Evolutionary conservation across 1,140 invertebrate species (phyloP).

Genomic region (Drosophila sproati): DNA sequence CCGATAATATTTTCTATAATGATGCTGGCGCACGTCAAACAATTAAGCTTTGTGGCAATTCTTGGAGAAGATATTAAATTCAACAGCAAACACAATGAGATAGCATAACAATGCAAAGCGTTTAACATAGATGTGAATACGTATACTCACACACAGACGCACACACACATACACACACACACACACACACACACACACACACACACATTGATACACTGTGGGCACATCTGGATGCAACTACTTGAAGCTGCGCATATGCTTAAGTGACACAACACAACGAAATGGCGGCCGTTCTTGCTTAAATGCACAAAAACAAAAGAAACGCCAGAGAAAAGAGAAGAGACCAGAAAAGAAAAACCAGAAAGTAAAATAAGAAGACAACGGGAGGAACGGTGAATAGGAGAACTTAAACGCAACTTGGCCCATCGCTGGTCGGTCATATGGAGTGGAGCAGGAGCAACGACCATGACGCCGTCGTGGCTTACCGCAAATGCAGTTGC

Average conservation of each 20-base stretch:
- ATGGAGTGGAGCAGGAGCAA: conserved; percentile 31
- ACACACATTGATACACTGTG: conserved; percentile 22
- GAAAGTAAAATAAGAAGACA: conserved; percentile 27
- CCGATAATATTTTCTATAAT: conserved; percentile 1
- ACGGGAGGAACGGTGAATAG: neutral
- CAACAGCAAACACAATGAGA: conserved; percentile 48
- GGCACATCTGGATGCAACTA: conserved; percentile 15
- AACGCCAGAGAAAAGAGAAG: conserved; percentile 13
- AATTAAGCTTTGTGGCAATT: conserved; percentile 67
- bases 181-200: conserved; percentile 24
- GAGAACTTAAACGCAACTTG: conserved; percentile 29
- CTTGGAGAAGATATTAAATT: conserved; percentile 73
- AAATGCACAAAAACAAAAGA: conserved; percentile 51
- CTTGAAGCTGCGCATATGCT: conserved; percentile 60
- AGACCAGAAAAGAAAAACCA: conserved; percentile 30
- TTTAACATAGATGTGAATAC: conserved; percentile 42
- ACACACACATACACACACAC: neutral
- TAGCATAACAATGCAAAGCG: conserved; percentile 71
- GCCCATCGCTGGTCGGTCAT: neutral
- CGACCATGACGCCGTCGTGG: conserved; percentile 56
- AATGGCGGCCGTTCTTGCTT: conserved; percentile 44
- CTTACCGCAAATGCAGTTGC: conserved; percentile 75
- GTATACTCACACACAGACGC: conserved; percentile 36
- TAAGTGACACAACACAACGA: conserved; percentile 50
- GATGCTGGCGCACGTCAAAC: conserved; percentile 59